Base-by-base conservation (phyloP, 2,888 invertebrate genomes). In the Coelogynopora nodosa region DNA sequence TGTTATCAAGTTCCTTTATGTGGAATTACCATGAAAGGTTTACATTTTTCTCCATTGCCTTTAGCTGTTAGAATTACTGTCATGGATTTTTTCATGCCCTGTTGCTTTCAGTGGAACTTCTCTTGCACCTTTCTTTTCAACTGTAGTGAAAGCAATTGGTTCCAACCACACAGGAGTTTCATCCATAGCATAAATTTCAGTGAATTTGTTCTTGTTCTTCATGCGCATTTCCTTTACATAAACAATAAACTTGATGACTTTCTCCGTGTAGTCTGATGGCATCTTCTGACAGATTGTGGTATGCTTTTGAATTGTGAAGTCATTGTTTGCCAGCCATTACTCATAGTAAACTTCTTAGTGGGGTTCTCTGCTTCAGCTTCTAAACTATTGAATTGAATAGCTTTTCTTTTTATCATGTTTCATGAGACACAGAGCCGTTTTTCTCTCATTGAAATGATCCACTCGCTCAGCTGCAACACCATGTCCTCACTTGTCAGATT, bases 1-100 rank as follows among this genome's bases (percentile, higher is more conserved):
- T 30, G 23, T 1, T 81, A 5, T 87, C 81, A 1, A 87, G 26
- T 18, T 83, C 87, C 80, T 87, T 31, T 81, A 31, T 89, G 23
- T 13, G 74, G 28, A 30, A 88, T 86, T 89, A 31, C 5, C 31
- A 0, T n/a, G 87, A 81, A n/a, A 88, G 88, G 88, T 2, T 27
- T 2, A 0, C 84, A 89, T 30, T 88, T 88, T 10, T 13, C 18
- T 0, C 88, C 88, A 84, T 89, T 86, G 0, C 31, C 82, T 27
- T 87, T 87, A 10, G 89, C 88, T 0, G 88, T 82, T 1, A 89
- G 87, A 67, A 88, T 84, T 1, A 89, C 89, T 13, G 89, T 89
- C 23, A 26, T 88, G 89, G 28, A 86, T 30, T 30, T 89, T 89
- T 13, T 89, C 89, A 85, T 89, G 89, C 0, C 89, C 89, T 13